Evolutionary conservation across 2,113 vertebrate species (phyloP).

Genomic region (Phalacrocorax brasilianus): DNA sequence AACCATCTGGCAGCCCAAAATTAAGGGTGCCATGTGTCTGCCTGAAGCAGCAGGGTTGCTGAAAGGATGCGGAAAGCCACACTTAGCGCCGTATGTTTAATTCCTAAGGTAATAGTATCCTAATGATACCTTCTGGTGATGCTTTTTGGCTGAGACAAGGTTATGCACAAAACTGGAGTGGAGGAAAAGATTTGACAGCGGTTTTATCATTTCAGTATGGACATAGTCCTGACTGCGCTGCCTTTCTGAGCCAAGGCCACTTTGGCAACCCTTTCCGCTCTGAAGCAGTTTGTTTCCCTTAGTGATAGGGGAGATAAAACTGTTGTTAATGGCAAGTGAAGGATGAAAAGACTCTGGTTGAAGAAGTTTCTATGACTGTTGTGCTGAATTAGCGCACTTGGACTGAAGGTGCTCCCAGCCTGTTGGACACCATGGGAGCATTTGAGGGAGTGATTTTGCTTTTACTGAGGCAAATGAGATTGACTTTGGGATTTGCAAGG

Average conservation of each 20-base stretch:
- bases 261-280: background rate
- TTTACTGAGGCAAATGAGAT: background rate
- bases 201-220: background rate
- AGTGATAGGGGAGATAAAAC: constrained; percentile 22
- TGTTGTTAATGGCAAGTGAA: constrained; percentile 10
- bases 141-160: background rate
- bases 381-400: background rate
- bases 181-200: background rate
- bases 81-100: background rate
- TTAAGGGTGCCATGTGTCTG: background rate
- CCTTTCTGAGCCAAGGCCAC: background rate
- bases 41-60: fast-evolving
- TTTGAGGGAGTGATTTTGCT: background rate
- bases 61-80: background rate
- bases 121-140: background rate
- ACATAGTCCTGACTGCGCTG: background rate
- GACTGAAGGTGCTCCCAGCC: background rate
- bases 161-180: background rate
- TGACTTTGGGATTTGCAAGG: background rate
- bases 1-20: background rate
- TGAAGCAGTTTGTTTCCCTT: background rate
- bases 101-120: background rate
- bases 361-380: background rate
- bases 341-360: background rate
- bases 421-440: background rate